A percentile compares a stretch with the other conserved stretches of the same genome.
phyloP scores from a whole-genome alignment of 2,113 vertebrate species.

The Odobenus rosmarus region DNA sequence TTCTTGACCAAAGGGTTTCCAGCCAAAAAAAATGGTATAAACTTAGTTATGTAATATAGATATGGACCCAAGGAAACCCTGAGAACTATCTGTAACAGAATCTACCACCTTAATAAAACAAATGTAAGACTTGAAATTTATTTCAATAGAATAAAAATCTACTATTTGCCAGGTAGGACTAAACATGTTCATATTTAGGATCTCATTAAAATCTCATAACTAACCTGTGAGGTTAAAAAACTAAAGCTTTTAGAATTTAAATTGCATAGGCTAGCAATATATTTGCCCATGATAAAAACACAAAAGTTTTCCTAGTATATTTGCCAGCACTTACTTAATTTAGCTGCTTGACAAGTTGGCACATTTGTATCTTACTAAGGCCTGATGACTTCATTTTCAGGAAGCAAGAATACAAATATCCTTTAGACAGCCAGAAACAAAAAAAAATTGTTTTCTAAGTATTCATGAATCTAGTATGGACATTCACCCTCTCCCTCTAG shows the following conservation, averaged over 20 bases:
- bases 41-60: not conserved
- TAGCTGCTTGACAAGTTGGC: constrained; percentile 23
- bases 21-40: not conserved
- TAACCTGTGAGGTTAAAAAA: not conserved
- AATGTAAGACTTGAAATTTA: constrained; percentile 53
- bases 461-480: not conserved
- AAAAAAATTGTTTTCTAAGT: constrained; percentile 54
- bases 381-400: constrained; percentile 65
- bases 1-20: not conserved
- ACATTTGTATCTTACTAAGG: constrained; percentile 22
- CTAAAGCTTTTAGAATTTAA: not conserved
- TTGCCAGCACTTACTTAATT: constrained; percentile 45
- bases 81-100: not conserved
- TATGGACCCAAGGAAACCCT: not conserved
- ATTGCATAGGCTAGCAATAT: not conserved
- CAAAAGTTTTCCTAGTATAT: constrained; percentile 2
- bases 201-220: constrained; percentile 49
- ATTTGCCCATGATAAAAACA: constrained; percentile 5
- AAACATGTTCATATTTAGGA: not conserved
- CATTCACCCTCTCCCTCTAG: not conserved
- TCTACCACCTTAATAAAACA: not conserved
- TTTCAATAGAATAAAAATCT: constrained; percentile 34
- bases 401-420: constrained; percentile 65
- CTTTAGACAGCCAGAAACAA: constrained; percentile 36
- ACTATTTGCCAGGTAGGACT: not conserved